Conservation (phyloP, 2,888 invertebrate genomes). For the Lissonota sp. region DNA sequence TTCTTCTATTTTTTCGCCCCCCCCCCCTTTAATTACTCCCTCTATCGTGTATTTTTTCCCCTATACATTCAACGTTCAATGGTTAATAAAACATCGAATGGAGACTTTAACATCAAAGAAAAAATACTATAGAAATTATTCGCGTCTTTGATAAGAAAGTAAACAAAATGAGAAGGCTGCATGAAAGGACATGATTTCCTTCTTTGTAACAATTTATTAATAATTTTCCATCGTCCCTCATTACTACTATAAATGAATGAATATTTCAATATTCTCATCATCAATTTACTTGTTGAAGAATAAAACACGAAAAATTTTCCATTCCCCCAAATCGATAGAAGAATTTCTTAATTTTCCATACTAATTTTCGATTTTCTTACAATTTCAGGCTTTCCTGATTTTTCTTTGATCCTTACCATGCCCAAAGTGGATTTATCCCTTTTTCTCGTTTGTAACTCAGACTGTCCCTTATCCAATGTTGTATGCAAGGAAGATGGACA, state of each 20-base stretch:
- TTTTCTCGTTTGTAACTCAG: conserved; percentile 88
- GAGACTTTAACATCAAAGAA: not conserved
- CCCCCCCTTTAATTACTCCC: not conserved
- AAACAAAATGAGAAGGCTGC: too few relatives aligned
- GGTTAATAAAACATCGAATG: not conserved
- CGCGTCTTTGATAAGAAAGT: not conserved
- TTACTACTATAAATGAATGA: too few relatives aligned
- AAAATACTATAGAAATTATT: not conserved
- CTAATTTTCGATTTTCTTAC: conserved; percentile 11
- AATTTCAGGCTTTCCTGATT: not conserved
- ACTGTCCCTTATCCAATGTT: conserved; percentile 96
- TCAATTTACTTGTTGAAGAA: not conserved
- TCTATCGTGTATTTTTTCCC: not conserved
- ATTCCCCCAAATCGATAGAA: too few relatives aligned
- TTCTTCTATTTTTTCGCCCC: not conserved
- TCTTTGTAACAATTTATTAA: not conserved
- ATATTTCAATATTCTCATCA: not conserved
- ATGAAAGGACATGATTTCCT: not conserved
- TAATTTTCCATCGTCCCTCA: not conserved
- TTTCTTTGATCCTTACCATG: conserved; percentile 81
- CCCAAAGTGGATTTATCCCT: conserved; percentile 80
- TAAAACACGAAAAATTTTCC: not conserved
- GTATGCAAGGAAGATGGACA: conserved; percentile 95
- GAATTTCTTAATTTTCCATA: too few relatives aligned
- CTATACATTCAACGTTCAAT: not conserved